Evolutionary conservation across 2,797 vertebrate genomes (phyloP).

Genomic region (Molothrus ater): DNA sequence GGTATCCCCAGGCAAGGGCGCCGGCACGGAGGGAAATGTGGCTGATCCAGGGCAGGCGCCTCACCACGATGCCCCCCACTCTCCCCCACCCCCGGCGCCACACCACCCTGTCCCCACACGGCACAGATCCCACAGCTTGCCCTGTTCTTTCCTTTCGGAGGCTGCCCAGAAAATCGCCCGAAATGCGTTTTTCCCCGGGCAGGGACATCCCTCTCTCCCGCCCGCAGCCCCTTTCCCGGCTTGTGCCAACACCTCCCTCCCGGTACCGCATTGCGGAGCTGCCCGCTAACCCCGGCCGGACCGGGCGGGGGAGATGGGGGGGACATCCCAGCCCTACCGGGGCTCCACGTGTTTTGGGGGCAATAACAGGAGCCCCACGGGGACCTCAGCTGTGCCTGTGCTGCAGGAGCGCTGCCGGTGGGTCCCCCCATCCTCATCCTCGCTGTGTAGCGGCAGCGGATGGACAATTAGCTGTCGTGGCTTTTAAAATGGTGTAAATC

Average conservation of each 20-base stretch:
- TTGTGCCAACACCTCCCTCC: background rate
- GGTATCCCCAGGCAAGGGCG: background rate
- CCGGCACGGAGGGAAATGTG: accelerated
- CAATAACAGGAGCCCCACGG: background rate
- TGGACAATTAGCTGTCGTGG: background rate
- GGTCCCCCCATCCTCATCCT: background rate
- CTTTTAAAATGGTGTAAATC: background rate
- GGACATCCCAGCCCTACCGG: background rate
- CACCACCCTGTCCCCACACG: background rate
- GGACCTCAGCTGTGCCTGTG: background rate
- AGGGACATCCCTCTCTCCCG: background rate
- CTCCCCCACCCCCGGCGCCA: background rate
- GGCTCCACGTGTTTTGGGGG: background rate
- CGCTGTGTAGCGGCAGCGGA: accelerated
- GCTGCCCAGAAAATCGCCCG: background rate
- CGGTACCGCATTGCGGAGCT: constrained; percentile 41
- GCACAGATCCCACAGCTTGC: background rate
- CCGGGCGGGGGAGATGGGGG: no score
- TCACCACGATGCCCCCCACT: background rate
- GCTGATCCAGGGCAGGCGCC: accelerated
- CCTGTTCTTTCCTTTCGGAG: accelerated
- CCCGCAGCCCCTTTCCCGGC: background rate
- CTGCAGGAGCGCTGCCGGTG: background rate
- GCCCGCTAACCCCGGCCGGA: background rate
- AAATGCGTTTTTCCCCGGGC: background rate